Conservation (phyloP, 1,140 invertebrate species). For the Megathymus violae region DNA sequence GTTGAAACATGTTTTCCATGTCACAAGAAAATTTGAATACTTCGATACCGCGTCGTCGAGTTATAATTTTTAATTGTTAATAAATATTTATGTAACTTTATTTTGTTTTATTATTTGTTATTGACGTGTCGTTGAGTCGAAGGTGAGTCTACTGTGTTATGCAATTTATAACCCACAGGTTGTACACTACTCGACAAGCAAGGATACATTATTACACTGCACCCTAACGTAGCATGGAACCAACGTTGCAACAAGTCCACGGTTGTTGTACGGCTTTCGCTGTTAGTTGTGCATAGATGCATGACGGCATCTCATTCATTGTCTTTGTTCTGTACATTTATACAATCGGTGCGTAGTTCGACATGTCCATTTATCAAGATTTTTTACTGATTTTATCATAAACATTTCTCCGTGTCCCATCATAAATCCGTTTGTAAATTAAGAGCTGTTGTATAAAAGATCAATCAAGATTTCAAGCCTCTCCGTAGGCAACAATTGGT, state of each 20-base stretch:
- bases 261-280: slow-evolving; percentile 53
- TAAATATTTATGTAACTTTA: slow-evolving; percentile 82
- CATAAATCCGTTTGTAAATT: no score
- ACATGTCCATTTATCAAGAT: slow-evolving; percentile 2
- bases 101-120: slow-evolving; percentile 68
- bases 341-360: neutral
- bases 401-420: no score
- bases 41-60: slow-evolving; percentile 61
- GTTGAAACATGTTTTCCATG: slow-evolving; percentile 46
- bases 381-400: no score
- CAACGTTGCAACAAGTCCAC: slow-evolving; percentile 14
- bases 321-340: slow-evolving; percentile 42
- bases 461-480: no score
- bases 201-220: slow-evolving; percentile 16
- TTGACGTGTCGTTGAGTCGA: no score
- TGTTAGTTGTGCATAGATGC: slow-evolving; percentile 63
- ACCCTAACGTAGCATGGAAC: slow-evolving; percentile 33
- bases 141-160: slow-evolving; percentile 79
- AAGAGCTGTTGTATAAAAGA: no score
- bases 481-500: no score
- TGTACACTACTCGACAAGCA: neutral
- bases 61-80: slow-evolving; percentile 79
- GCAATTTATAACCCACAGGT: slow-evolving; percentile 73
- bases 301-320: slow-evolving; percentile 60
- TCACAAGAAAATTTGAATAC: slow-evolving; percentile 58